Evolutionary conservation across 2,797 vertebrate genomes (phyloP).

Genomic region (Syndactyla subalaris): DNA sequence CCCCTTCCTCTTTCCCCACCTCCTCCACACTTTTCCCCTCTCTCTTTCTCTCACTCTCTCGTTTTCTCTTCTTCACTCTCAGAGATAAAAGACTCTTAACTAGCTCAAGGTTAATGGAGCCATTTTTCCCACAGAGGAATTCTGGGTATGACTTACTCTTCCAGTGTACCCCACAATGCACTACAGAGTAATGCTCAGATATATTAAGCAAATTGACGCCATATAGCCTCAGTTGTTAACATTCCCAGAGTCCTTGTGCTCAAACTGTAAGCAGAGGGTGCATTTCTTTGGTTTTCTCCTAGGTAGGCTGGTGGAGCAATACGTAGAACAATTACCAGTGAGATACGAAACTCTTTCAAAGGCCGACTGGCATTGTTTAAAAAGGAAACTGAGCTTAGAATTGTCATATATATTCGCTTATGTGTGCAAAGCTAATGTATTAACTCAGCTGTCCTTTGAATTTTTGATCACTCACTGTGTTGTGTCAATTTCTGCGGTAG

Average conservation of each 20-base stretch:
- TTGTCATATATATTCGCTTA: constrained; percentile 74
- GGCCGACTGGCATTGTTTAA: constrained; percentile 66
- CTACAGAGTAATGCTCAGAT: constrained; percentile 87
- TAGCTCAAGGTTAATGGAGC: constrained; percentile 99
- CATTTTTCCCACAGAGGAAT: constrained; percentile 92
- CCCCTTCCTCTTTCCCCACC: constrained; percentile 80
- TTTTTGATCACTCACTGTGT: constrained; percentile 59
- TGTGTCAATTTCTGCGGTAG: constrained; percentile 67
- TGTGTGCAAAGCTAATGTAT: constrained; percentile 75
- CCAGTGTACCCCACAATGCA: constrained; percentile 80
- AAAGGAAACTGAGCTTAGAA: constrained; percentile 74
- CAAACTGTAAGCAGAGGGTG: constrained; percentile 94
- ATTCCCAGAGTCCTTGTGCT: constrained; percentile 96
- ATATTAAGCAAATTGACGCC: constrained; percentile 84
- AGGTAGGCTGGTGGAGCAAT: constrained; percentile 76
- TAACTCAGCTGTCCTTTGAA: constrained; percentile 77
- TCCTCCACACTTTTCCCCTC: constrained; percentile 82
- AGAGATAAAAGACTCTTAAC: constrained; percentile 99
- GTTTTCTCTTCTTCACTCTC: constrained; percentile 91
- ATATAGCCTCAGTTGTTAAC: constrained; percentile 89
- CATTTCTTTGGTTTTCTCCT: constrained; percentile 97
- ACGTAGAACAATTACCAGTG: constrained; percentile 72
- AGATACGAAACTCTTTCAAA: constrained; percentile 73
- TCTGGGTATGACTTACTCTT: constrained; percentile 90
- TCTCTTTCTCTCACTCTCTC: constrained; percentile 68